Evolutionary conservation across 2,113 vertebrate genomes (phyloP).

Genomic region (Progne subis): DNA sequence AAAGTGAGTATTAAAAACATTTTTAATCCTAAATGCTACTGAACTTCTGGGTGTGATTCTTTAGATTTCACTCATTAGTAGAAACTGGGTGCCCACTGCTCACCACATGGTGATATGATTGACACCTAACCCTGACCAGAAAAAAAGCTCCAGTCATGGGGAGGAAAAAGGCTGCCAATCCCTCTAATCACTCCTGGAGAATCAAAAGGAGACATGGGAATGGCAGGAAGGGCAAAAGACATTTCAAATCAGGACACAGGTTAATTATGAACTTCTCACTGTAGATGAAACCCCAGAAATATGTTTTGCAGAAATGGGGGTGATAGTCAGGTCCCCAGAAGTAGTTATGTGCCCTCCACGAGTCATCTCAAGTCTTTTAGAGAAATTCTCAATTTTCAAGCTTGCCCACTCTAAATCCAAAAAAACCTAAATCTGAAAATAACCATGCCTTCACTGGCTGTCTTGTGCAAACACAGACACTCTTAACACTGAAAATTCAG

Average conservation of each 20-base stretch:
- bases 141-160: background rate
- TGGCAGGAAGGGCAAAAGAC: background rate
- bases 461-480: background rate
- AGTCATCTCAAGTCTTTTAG: background rate
- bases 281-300: background rate
- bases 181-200: background rate
- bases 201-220: background rate
- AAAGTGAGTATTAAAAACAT: conserved; percentile 6
- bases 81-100: background rate
- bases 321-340: background rate
- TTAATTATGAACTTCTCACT: background rate
- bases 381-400: background rate
- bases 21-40: background rate
- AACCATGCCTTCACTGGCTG: background rate
- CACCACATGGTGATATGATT: background rate
- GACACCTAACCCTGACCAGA: background rate
- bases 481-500: background rate
- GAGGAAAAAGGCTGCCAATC: background rate
- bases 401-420: background rate
- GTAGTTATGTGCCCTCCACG: background rate
- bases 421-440: background rate
- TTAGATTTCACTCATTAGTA: background rate
- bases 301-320: background rate
- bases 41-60: background rate
- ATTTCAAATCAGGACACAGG: background rate